Conservation (phyloP, 2,888 invertebrate species). For the Apamea sordens region DNA sequence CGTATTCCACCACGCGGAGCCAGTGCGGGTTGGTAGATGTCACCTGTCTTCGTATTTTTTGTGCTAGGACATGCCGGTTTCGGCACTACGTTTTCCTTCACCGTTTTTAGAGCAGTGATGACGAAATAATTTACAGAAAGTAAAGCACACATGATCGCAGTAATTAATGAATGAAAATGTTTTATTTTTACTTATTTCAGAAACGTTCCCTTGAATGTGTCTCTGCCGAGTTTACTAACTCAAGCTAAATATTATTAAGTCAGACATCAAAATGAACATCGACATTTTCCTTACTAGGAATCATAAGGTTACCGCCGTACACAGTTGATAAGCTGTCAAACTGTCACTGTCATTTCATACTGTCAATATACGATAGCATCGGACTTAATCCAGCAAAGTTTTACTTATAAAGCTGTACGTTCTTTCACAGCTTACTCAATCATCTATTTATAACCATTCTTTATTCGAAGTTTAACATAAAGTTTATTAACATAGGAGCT, state of each 20-base stretch:
- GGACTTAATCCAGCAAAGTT: not conserved
- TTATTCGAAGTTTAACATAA: conserved; percentile 1
- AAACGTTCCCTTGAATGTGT: not conserved
- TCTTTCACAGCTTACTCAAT: not conserved
- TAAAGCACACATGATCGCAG: not conserved
- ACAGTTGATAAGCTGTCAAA: not conserved
- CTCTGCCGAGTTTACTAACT: not conserved
- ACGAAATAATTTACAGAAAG: not conserved
- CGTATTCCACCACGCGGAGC: not conserved
- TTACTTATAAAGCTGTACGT: not conserved
- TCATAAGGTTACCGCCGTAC: too few relatives aligned
- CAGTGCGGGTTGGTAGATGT: not conserved
- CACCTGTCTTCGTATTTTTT: too few relatives aligned
- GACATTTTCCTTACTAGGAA: not conserved
- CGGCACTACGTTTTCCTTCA: not conserved
- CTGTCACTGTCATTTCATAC: not conserved
- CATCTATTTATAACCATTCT: not conserved
- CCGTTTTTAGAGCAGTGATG: not conserved
- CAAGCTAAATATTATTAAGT: not conserved
- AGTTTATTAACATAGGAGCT: not conserved
- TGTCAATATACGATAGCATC: not conserved
- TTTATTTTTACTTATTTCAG: not conserved
- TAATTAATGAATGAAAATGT: not conserved
- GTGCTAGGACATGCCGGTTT: not conserved
- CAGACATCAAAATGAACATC: not conserved